Base-by-base conservation (phyloP, 2,888 invertebrate genomes). In the Mimachlamys varia region DNA sequence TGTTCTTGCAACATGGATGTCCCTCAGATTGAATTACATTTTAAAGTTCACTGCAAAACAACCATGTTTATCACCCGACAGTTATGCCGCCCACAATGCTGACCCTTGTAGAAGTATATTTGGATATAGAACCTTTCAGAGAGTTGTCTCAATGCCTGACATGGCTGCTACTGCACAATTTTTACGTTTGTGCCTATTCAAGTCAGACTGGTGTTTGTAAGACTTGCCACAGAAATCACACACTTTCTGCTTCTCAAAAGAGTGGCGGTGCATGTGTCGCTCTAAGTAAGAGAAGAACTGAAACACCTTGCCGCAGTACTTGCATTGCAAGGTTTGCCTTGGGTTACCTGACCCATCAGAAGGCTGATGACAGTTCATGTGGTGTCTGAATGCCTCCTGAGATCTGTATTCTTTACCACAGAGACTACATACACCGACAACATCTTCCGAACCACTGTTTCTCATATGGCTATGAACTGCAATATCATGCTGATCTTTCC, bases 261-360 rank as follows among this genome's bases (percentile, higher is more conserved):
- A 91, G 89, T 91, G 91, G n/a, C 55, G 88, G 19, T 87, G 76
- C 88, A 91, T 55, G 76, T 91, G 91, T 17, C 90, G 87, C 27
- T 76, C 49, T 22, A 91, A 58, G 44, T 90, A 55, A 87, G 88
- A 88, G 27, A 44, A 50, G 49, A 76, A 90, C 44, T 89, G 89
- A 89, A 90, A 91, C 27, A 50, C 55, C 58, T 91, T 91, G 27
- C 91, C 90, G 87, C 91, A 91, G 33, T 33, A 76, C 76, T 76
- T 76, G 76, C 76, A 76, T 27, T 76, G 76, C 33, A 76, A 33
- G 2, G 76, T 22, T 76, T 76, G 76, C 12, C 33, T 19, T 0
- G 76, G 33, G 7, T 76, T 27, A 33, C 27, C 33, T 12, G 76
- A 33, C 12, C 76, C 33, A 15, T 76, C 76, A 2, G 33, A 76